Evolutionary conservation across 2,797 vertebrate genomes (phyloP), one percentile per base, ranked within the genome.

Genomic region (Premnoplex brunnescens): DNA sequence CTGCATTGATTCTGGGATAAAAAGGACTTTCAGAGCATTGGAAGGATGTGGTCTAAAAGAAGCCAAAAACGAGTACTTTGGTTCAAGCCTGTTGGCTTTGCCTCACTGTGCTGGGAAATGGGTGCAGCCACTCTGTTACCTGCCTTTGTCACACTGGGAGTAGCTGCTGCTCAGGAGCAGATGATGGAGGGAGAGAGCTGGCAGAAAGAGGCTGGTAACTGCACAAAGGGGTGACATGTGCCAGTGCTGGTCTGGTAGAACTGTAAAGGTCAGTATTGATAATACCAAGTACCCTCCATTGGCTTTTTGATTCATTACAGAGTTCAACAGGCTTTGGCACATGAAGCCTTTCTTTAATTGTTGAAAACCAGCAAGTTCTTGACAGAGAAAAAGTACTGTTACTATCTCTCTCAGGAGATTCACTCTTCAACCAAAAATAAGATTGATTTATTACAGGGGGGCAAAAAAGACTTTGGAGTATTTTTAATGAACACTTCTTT

Each of bases 1-100:
- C 62, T 95, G 77, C 93, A 97, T 97, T 97, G 90, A 90, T 95
- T 93, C 76, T 58, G 83, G 85, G 83, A 95, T 90, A n/a, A 95
- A 97, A 93, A 93, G 94, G 90, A 89, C 94, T 93, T 95, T 96
- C 91, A 97, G 85, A 88, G 83, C 52, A 7, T 77, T 82, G 88
- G 78, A 56, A 85, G 77, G 80, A 89, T 7, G 75, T 66, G 63
- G 63, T 73, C 87, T 80, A 54, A 85, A 89, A 91, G 85, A 75
- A 88, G 79, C 62, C 83, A 84, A 88, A 90, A 88, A 76, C 2
- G 0, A 81, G 58, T 46, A 7, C 51, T 79, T 89, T 10, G 24
- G 43, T 71, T 89, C 48, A 75, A 84, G 91, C 34, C 89, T 83
- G 58, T 77, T 2, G 6, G 88, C 85, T 93, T 44, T 84, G 69